Evolutionary conservation across 2,888 invertebrate genomes (phyloP).

Genomic region (Leptarthrus brevirostris): DNA sequence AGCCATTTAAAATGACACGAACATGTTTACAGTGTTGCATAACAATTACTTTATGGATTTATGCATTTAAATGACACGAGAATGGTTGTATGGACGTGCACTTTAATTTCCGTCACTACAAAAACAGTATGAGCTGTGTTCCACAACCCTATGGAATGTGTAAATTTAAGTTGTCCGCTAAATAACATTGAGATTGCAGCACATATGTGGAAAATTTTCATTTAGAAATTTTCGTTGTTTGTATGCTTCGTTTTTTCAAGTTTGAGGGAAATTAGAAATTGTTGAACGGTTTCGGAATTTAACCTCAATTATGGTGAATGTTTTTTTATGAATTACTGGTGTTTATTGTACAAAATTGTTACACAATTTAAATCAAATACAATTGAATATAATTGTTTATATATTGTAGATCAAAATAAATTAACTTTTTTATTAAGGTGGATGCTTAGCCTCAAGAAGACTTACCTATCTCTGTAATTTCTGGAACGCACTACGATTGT

Average conservation of each 20-base stretch:
- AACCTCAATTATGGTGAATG: not conserved
- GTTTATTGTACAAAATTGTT: no score
- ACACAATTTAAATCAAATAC: no score
- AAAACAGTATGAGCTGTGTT: constrained; percentile 13
- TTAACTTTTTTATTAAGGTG: no score
- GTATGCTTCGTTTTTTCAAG: not conserved
- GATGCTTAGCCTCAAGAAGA: no score
- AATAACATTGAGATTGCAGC: constrained; percentile 26
- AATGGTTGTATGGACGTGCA: constrained; percentile 49
- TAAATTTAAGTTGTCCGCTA: constrained; percentile 20
- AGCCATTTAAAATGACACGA: constrained; percentile 50
- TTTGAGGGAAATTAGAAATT: not conserved
- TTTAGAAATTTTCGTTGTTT: constrained; percentile 6
- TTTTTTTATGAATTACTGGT: no score
- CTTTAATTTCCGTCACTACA: constrained; percentile 50
- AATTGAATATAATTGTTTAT: no score
- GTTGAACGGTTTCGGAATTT: not conserved
- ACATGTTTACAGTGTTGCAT: constrained; percentile 51
- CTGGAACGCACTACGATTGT: no score
- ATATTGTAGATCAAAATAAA: no score
- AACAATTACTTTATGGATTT: constrained; percentile 51
- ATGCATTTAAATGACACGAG: constrained; percentile 51
- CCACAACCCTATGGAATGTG: not conserved
- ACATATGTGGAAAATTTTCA: constrained; percentile 17
- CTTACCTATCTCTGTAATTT: no score